Conservation (phyloP, 2,113 vertebrate species). For the Mirounga angustirostris region DNA sequence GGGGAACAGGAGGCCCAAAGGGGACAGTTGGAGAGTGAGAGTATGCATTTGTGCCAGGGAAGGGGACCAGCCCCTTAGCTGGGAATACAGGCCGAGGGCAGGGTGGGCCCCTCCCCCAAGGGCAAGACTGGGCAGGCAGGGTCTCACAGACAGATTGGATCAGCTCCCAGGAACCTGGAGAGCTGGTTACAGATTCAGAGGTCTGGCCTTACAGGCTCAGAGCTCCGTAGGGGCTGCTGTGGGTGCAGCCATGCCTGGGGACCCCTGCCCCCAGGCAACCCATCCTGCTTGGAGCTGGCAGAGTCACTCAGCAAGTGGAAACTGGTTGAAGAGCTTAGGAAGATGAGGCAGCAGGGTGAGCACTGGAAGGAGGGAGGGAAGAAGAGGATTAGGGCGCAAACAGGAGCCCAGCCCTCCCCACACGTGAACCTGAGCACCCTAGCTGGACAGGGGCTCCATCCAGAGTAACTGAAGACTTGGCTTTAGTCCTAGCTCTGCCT, state of each 20-base stretch:
- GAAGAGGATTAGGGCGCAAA: slow-evolving; percentile 38
- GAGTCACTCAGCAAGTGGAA: slow-evolving; percentile 72
- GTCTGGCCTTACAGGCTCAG: not conserved
- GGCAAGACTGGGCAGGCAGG: not conserved
- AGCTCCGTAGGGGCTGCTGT: not conserved
- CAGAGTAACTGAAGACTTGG: not conserved
- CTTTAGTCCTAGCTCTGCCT: not conserved
- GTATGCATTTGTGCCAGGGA: not conserved
- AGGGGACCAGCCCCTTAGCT: not conserved
- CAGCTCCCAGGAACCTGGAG: not conserved
- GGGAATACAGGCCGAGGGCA: not conserved
- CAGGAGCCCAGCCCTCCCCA: slow-evolving; percentile 11
- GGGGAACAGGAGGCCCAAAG: not conserved
- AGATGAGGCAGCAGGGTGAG: slow-evolving; percentile 59
- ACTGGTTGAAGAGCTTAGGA: slow-evolving; percentile 71
- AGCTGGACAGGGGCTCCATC: not conserved
- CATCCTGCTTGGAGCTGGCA: not conserved
- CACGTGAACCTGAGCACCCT: not conserved
- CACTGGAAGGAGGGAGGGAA: not conserved
- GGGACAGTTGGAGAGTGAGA: not conserved
- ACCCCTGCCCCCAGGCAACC: not conserved
- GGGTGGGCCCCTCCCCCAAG: not conserved
- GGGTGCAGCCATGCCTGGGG: not conserved
- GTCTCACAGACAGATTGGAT: not conserved
- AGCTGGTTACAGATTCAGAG: not conserved